Conservation (phyloP, 2,888 invertebrate species). For the Parascotia fuliginaria region DNA sequence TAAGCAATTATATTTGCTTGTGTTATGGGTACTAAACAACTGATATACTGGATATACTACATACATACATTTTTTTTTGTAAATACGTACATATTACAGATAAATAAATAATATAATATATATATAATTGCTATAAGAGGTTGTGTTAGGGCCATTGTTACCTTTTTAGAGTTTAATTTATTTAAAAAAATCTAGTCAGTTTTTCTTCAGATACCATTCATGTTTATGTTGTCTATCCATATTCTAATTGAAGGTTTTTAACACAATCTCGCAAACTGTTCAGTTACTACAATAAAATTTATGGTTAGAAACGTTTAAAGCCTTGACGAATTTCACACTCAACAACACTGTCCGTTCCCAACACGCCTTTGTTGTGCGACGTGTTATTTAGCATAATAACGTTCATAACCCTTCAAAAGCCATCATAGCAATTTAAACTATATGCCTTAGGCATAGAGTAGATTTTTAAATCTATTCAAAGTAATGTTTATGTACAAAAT, state of each 20-base stretch:
- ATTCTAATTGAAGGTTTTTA: conserved; percentile 19
- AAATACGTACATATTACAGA: no score
- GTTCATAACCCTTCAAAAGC: neutral
- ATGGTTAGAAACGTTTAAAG: conserved; percentile 42
- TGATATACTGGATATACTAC: no score
- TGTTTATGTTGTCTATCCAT: neutral
- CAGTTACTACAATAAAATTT: conserved; percentile 16
- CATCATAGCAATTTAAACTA: neutral
- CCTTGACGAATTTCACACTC: conserved; percentile 53
- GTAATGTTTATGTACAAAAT: neutral
- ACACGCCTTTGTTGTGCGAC: conserved; percentile 30
- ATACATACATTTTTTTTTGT: no score
- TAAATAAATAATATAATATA: no score
- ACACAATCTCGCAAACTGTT: conserved; percentile 1
- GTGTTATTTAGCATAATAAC: conserved; percentile 51
- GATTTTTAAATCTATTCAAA: conserved; percentile 3
- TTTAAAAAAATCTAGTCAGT: no score
- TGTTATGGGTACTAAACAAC: no score
- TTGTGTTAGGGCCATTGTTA: no score
- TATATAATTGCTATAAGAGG: no score
- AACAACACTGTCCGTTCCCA: conserved; percentile 26
- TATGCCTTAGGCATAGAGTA: fast-evolving
- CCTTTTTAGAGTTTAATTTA: no score
- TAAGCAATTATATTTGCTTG: no score
- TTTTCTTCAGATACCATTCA: no score